Evolutionary conservation across 2,797 vertebrate genomes (phyloP).

Genomic region (Xiphorhynchus erythropygius): DNA sequence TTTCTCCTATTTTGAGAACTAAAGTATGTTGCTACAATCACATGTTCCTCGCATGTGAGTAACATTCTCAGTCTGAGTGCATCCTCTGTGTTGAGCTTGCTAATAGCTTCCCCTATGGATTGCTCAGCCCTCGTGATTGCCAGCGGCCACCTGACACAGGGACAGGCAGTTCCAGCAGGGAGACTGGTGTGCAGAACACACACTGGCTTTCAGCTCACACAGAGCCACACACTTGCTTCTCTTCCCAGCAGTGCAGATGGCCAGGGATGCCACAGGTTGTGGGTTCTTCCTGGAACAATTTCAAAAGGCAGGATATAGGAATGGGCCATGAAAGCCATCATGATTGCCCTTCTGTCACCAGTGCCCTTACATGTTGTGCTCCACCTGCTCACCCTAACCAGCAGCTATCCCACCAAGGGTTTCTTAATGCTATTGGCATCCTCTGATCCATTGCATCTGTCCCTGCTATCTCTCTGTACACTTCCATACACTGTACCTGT

Average conservation of each 20-base stretch:
- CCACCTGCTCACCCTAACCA: background rate
- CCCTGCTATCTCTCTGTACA: background rate
- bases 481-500: fast-evolving
- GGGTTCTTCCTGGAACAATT: background rate
- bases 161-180: background rate
- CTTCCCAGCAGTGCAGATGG: fast-evolving
- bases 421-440: background rate
- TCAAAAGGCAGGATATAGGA: background rate
- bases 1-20: background rate
- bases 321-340: fast-evolving
- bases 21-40: background rate
- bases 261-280: background rate
- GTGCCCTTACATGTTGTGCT: background rate
- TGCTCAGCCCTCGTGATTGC: background rate
- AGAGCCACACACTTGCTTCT: background rate
- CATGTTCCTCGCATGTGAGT: background rate
- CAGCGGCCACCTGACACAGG: fast-evolving
- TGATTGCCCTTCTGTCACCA: fast-evolving
- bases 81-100: background rate
- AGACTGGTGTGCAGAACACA: fast-evolving
- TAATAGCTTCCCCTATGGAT: background rate
- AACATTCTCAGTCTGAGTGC: background rate
- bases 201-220: fast-evolving
- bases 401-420: background rate
- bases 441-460: background rate